A percentile compares a stretch with the other conserved stretches of the same genome.
phyloP scores from a whole-genome alignment of 2,113 vertebrate species.

The Dasyornis broadbenti region DNA sequence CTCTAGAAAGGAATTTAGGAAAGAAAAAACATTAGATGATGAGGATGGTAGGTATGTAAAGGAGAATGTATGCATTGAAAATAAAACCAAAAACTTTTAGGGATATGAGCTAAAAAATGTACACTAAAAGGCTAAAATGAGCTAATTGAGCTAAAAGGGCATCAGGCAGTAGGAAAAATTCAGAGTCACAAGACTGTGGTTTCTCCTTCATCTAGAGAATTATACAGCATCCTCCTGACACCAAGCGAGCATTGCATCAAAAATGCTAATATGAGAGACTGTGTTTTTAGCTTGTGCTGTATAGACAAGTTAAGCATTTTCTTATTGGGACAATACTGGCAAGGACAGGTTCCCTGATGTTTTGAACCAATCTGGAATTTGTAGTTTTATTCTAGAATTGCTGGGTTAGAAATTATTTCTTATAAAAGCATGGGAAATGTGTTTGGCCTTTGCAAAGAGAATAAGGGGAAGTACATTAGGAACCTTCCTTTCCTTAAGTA shows the following conservation, averaged over 20 bases:
- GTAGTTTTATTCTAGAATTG: not conserved
- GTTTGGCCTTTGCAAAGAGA: not conserved
- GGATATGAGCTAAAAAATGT: conserved; percentile 5
- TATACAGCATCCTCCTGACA: not conserved
- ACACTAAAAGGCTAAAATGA: too few species aligned
- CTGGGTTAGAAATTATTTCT: not conserved
- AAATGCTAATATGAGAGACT: not conserved
- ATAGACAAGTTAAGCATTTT: not conserved
- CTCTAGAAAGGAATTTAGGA: not conserved
- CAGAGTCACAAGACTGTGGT: not conserved
- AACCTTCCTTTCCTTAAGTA: not conserved
- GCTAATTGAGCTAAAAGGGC: too few species aligned
- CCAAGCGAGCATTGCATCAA: conserved; percentile 22
- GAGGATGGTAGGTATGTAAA: not conserved
- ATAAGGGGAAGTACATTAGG: fast-evolving
- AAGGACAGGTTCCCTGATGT: not conserved
- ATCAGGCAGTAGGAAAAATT: conserved; percentile 21
- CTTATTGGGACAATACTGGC: not conserved
- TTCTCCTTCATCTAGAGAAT: not conserved
- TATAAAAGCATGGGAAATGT: not conserved
- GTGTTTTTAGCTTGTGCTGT: not conserved
- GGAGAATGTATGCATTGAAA: not conserved
- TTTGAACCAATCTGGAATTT: not conserved
- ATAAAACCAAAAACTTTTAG: not conserved
- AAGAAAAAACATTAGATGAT: not conserved